phyloP scores from a whole-genome alignment of 2,797 vertebrate genomes.

The Microcaecilia unicolor region DNA sequence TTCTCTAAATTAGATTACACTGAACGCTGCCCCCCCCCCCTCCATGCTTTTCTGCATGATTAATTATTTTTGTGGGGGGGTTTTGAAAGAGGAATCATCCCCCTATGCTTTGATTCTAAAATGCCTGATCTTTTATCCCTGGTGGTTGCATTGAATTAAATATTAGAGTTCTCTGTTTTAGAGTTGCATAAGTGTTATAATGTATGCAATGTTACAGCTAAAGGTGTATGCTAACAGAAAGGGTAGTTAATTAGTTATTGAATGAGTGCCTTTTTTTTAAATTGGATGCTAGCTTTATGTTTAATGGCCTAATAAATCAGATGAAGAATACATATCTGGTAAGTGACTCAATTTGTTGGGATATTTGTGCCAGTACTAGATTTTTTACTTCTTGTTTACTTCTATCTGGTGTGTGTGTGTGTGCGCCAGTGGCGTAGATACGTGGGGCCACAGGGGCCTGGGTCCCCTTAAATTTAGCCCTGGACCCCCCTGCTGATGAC shows the following conservation, averaged over 20 bases:
- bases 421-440: too few relatives aligned
- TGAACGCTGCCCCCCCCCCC: too few relatives aligned
- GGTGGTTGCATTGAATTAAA: background rate
- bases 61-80: too few relatives aligned
- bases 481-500: too few relatives aligned
- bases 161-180: background rate
- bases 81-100: background rate
- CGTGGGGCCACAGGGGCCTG: too few relatives aligned
- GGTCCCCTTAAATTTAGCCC: too few relatives aligned
- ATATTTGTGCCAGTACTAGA: background rate
- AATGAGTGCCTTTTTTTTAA: too few relatives aligned
- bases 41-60: too few relatives aligned
- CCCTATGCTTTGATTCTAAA: background rate
- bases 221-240: background rate
- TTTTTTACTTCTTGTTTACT: background rate
- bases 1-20: too few relatives aligned
- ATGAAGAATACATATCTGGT: background rate
- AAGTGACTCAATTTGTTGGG: too few relatives aligned
- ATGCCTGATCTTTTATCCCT: background rate
- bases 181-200: background rate
- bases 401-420: too few relatives aligned
- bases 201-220: background rate
- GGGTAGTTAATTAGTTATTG: background rate
- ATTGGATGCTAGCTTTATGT: too few relatives aligned
- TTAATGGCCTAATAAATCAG: background rate